Evolutionary conservation across 2,888 invertebrate genomes (phyloP).

Genomic region (Hirudinaria manillensis): DNA sequence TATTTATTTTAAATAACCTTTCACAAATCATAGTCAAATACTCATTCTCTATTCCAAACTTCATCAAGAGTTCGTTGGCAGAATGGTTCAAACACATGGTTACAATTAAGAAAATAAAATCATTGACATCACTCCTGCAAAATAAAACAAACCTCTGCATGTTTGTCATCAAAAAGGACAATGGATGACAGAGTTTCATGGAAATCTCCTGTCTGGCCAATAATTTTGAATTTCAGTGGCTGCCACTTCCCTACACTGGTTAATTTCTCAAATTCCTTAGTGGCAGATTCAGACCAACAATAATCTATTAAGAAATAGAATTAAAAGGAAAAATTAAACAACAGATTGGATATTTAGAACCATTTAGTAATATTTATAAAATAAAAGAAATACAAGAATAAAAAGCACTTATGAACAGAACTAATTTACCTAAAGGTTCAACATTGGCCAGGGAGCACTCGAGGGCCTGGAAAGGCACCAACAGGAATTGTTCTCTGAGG

Average conservation of each 20-base stretch:
- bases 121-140: no score
- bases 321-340: neutral
- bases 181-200: neutral
- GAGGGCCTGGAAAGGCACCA: slow-evolving; percentile 91
- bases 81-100: no score
- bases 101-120: no score
- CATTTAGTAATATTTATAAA: no score
- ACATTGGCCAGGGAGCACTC: slow-evolving; percentile 73
- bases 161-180: no score
- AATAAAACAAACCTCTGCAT: no score
- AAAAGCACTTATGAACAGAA: neutral
- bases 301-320: neutral
- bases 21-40: no score
- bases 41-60: no score
- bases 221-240: slow-evolving; percentile 68
- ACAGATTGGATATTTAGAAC: neutral
- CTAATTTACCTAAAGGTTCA: slow-evolving; percentile 47
- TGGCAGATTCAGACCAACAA: slow-evolving; percentile 46
- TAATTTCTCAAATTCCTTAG: slow-evolving; percentile 51
- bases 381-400: neutral
- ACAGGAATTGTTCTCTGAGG: slow-evolving; percentile 76
- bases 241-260: slow-evolving; percentile 66
- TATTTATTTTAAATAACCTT: no score
- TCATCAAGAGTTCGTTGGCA: no score
- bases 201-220: slow-evolving; percentile 61